phyloP scores from a whole-genome alignment of 2,113 vertebrate genomes.

The Phrynocephalus versicolor region DNA sequence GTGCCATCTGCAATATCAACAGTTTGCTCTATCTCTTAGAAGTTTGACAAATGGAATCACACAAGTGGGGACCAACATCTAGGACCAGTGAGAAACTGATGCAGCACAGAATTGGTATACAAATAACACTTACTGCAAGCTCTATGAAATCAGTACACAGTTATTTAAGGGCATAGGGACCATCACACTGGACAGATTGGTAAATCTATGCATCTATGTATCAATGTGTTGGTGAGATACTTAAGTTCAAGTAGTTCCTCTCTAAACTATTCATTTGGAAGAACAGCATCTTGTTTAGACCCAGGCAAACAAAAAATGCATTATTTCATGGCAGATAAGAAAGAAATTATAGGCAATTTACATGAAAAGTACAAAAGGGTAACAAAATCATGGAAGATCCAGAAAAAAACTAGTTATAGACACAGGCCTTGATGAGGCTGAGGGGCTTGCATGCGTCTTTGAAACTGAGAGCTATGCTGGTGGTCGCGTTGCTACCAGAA shows the following conservation, averaged over 20 bases:
- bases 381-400: not conserved
- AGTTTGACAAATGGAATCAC: too few relatives aligned
- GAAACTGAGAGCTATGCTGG: too few relatives aligned
- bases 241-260: not conserved
- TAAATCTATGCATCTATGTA: not conserved
- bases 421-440: too few relatives aligned
- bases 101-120: not conserved
- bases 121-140: not conserved
- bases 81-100: too few relatives aligned
- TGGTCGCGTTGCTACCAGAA: too few relatives aligned
- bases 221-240: not conserved
- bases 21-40: too few relatives aligned
- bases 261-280: slow-evolving; percentile 2
- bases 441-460: too few relatives aligned
- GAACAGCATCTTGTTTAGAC: not conserved
- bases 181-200: not conserved
- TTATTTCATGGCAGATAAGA: not conserved
- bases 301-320: not conserved
- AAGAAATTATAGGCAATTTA: not conserved
- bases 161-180: not conserved
- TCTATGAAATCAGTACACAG: not conserved
- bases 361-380: not conserved
- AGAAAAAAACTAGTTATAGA: not conserved
- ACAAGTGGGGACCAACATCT: too few relatives aligned
- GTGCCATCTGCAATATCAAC: too few relatives aligned